Conservation (phyloP, 2,113 vertebrate species). For the Vicugna pacos region DNA sequence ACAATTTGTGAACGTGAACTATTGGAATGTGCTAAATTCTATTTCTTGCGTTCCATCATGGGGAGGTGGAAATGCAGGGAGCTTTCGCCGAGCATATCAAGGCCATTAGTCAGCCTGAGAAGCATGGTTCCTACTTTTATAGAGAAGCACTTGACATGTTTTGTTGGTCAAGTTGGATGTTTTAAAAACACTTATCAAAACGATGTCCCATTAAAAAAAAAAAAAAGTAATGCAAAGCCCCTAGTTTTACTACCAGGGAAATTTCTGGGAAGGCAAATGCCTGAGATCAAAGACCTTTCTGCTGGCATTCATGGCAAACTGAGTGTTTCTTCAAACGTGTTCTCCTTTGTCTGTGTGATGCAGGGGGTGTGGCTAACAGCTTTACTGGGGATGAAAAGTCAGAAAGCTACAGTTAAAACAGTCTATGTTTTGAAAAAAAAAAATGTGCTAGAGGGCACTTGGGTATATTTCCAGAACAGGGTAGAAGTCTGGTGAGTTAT, state of each 20-base stretch:
- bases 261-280: constrained; percentile 55
- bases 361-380: rapidly evolving
- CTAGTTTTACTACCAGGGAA: not conserved
- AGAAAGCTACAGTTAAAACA: not conserved
- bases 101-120: not conserved
- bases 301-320: not conserved
- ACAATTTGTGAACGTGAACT: not conserved
- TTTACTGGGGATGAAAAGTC: not conserved
- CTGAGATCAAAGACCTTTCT: not conserved
- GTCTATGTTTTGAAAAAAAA: not conserved
- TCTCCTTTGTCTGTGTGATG: not conserved
- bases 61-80: not conserved
- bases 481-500: not conserved
- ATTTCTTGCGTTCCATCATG: not conserved
- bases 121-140: not conserved
- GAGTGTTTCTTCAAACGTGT: constrained; percentile 27
- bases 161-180: constrained; percentile 57
- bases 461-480: not conserved
- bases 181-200: constrained; percentile 67
- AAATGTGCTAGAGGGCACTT: not conserved
- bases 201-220: not conserved
- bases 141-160: constrained; percentile 46
- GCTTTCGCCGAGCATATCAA: not conserved
- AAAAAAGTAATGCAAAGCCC: not conserved
- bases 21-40: not conserved